Base-by-base conservation (phyloP, 2,113 vertebrate genomes). In the Hyla sarda region DNA sequence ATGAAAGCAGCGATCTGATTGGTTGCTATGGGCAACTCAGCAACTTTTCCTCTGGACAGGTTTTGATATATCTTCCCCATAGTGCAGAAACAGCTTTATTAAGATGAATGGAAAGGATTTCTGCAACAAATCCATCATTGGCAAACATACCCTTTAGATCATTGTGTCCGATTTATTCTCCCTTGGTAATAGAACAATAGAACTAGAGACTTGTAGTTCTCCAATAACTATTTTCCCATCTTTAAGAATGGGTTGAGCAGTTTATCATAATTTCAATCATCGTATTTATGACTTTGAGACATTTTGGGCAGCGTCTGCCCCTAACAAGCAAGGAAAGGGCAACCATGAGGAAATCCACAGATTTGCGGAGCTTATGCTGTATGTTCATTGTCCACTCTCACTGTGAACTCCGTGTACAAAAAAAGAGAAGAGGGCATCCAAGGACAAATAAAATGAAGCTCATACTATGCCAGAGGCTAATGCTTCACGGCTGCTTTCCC, bases 401-500 rank as follows among this genome's bases (percentile, higher is more conserved):
- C 17, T 52, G 25, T 77, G 47, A 77, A 54, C 74, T 32, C 25
- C 47, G 32, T 77, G 74, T 52, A 77, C 74, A 77, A 9, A 69
- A 9, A 69, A 41, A 77, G 41, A 25, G 28, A 32, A 3, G 45
- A 77, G 74, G 47, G 74, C 74, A 77, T 77, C 50, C 74, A 32
- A 77, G 74, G 74, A 77, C 74, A 77, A 77, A 77, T 32, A 19
- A 71, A 71, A 71, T 1, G 17, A 41, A 71, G 67, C 3, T 30
- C 25, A 21, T 52, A 17, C 74, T 54, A 50, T 77, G 48, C 74
- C 74, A 54, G 47, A 71, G 67, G 67, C 34, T 41, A 71, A 71
- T 71, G 67, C 67, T 71, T 71, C 67, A 71, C 32, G 67, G 67
- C 67, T 71, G 67, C 67, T 21, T 71, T 71, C 67, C 67, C 67